These are phyloP conservation scores for Agrochola circellaris DNA, from an alignment of 2,888 invertebrate genomes.

Conservation along the genomic window DNA sequence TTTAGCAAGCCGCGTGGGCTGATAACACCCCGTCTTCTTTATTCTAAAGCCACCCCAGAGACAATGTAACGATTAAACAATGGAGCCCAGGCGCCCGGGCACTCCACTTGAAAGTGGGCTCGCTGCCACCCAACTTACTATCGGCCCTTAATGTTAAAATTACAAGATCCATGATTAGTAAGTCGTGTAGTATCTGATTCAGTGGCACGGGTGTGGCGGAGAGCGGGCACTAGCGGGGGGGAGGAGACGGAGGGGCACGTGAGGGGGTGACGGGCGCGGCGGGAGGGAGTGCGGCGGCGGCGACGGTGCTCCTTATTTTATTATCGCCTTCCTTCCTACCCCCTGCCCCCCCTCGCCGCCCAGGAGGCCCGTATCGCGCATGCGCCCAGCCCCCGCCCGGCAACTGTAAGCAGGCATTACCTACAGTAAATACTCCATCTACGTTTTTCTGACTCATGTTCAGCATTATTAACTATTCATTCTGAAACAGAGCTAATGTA, in stretches of 20 bases:
- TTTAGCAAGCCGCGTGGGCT: slow-evolving; percentile 18
- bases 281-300: slow-evolving; percentile 56
- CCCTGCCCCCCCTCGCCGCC: slow-evolving; percentile 41
- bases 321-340: slow-evolving; percentile 77
- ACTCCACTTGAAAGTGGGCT: slow-evolving; percentile 26
- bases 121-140: slow-evolving; percentile 41
- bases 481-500: slow-evolving; percentile 43
- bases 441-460: slow-evolving; percentile 66
- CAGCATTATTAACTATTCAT: slow-evolving; percentile 67
- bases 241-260: slow-evolving; percentile 5
- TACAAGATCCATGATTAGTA: slow-evolving; percentile 68
- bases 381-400: slow-evolving; percentile 57
- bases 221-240: slow-evolving; percentile 27
- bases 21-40: slow-evolving; percentile 5
- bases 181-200: slow-evolving; percentile 69
- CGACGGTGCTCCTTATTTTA: slow-evolving; percentile 77
- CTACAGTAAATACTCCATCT: slow-evolving; percentile 61
- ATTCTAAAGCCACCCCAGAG: slow-evolving; percentile 13
- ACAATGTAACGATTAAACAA: slow-evolving; percentile 59
- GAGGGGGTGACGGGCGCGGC: slow-evolving; percentile 28
- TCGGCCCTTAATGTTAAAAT: slow-evolving; percentile 60
- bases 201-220: slow-evolving; percentile 64
- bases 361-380: slow-evolving; percentile 50
- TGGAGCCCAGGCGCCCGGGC: slow-evolving; percentile 19
- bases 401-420: slow-evolving; percentile 57